phyloP scores from a whole-genome alignment of 2,888 invertebrate genomes.

The Cerastis leucographa region DNA sequence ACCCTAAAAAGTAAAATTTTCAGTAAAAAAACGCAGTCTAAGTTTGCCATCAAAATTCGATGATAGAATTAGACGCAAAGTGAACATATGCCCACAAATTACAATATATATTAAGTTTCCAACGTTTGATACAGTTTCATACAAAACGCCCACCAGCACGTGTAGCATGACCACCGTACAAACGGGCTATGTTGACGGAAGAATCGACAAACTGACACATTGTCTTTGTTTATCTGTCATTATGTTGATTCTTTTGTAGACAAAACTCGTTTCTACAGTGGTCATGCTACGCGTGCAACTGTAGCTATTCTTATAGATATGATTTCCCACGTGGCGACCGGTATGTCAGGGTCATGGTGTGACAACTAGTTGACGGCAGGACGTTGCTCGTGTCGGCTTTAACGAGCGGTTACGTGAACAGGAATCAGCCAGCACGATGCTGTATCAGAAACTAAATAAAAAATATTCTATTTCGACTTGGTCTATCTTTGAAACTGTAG shows the following conservation, averaged over 20 bases:
- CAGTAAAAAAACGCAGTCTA: background rate
- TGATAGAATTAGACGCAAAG: background rate
- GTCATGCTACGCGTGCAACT: no score
- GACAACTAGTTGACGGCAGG: conserved; percentile 29
- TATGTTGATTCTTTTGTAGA: no score
- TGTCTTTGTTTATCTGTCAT: no score
- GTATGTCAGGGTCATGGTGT: conserved; percentile 33
- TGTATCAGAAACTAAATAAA: background rate
- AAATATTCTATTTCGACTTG: background rate
- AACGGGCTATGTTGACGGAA: no score
- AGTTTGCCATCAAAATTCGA: background rate
- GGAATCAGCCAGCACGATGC: background rate
- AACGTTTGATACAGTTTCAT: background rate
- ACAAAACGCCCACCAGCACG: conserved; percentile 13
- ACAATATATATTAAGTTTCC: background rate
- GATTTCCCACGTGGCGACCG: conserved; percentile 18
- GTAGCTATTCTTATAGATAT: background rate
- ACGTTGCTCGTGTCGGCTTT: background rate
- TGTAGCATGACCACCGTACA: no score
- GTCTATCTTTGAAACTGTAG: background rate
- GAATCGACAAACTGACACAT: no score
- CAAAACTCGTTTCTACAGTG: no score
- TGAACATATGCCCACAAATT: background rate
- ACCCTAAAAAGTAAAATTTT: no score
- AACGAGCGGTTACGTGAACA: conserved; percentile 11